Base-by-base conservation (phyloP, 1,140 invertebrate genomes). In the Dendrolimus kikuchii region DNA sequence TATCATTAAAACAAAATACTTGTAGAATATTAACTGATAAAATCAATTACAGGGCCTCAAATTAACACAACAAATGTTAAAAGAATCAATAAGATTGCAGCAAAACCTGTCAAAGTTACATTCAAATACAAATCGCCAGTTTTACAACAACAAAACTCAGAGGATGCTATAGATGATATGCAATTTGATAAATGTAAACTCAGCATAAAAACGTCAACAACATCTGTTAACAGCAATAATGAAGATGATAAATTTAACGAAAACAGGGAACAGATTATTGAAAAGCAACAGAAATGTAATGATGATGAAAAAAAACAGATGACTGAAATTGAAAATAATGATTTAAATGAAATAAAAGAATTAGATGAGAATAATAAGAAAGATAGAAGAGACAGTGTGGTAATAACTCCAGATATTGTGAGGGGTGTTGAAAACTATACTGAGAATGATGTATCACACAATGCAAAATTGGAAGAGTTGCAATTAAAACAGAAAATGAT, bases 401-500 rank as follows among this genome's bases (percentile, higher is more conserved):
- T 53, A 49, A 48, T 64, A 46, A 54, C 72, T 5, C 76, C 77
- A 5, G 79, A 84, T 76, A 71, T 85, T 53, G 71, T 81, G 7
- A 71, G 68, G 66, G 68, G 67, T 57, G 60, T 81, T 5, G 74
- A 70, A 44, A 75, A 80, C 57, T 83, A 87, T 53, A 68, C 75
- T 38, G 81, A 86, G 55, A 67, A 81, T 77, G 72, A 81, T n/a
- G 42, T 74, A 45, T 70, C 62, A 7, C 85, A 87, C 55, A 80
- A 70, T 53, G 66, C 69, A 0, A 87, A 88, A 57, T 62, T 94
- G 10, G 89, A 91, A 59, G 90, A 92, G 57, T 91, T 94, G 62
- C 91, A 93, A 74, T 72, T 90, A 38, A 88, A 91, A 59, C 93
- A 94, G 64, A 93, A 92, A 71, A 71, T 91, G 51, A 93, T 94